phyloP scores from a whole-genome alignment of 2,797 vertebrate genomes.

The Martes flavigula region DNA sequence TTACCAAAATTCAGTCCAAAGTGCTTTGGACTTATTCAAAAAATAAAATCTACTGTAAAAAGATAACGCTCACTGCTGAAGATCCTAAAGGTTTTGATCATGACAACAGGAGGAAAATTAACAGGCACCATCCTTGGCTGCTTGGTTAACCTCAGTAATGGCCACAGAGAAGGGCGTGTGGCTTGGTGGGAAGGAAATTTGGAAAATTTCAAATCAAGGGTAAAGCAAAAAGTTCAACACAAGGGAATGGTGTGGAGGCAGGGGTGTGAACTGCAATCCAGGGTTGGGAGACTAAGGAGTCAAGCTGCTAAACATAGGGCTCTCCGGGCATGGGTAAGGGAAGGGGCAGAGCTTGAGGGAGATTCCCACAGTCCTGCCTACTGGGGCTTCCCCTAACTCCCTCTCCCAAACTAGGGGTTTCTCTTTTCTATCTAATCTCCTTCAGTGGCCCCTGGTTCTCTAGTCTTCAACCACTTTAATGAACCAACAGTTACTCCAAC shows the following conservation, averaged over 20 bases:
- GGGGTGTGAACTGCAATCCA: not conserved
- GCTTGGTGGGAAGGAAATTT: not conserved
- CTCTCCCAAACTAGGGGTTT: not conserved
- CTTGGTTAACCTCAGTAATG: not conserved
- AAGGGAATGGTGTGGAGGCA: fast-evolving
- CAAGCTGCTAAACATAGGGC: not conserved
- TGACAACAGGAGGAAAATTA: not conserved
- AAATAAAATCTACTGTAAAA: not conserved
- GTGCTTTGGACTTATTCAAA: not conserved
- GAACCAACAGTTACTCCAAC: not conserved
- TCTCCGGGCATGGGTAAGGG: not conserved
- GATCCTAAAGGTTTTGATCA: not conserved
- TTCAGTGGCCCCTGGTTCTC: not conserved
- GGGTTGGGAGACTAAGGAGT: not conserved
- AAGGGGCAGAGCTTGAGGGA: not conserved
- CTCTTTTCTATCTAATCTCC: not conserved
- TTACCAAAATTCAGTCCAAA: conserved; percentile 17
- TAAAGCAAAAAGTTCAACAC: not conserved
- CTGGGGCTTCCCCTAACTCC: fast-evolving
- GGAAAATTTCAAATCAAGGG: not conserved
- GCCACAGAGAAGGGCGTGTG: fast-evolving
- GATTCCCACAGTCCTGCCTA: too few species aligned
- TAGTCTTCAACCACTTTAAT: not conserved
- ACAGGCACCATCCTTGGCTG: fast-evolving
- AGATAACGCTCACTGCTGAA: not conserved